Percentiles rank a stretch among this genome's conserved stretches.
These are phyloP conservation scores for Drosophila atripex DNA, from an alignment of 2,888 invertebrate species.

Conservation along the genomic window DNA sequence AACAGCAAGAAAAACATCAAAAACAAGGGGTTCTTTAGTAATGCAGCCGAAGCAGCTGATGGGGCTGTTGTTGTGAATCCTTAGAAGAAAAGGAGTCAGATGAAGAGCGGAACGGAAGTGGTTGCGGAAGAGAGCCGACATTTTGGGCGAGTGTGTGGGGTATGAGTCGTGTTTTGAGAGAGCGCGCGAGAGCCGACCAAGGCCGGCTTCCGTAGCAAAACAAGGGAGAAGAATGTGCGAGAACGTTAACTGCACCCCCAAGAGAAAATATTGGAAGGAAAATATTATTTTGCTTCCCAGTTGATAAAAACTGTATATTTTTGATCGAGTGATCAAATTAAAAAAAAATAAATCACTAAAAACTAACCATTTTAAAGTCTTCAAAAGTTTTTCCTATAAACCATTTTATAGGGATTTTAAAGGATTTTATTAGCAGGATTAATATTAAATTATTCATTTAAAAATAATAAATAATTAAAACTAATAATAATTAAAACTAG, in stretches of 20 bases:
- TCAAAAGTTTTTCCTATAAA: too few relatives aligned
- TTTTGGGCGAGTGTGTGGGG: neutral
- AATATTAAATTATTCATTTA: too few relatives aligned
- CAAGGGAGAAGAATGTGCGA: conserved; percentile 14
- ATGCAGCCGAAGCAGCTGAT: conserved; percentile 66
- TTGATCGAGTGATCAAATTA: too few relatives aligned
- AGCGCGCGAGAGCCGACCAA: conserved; percentile 23
- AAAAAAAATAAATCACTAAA: too few relatives aligned
- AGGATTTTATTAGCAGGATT: too few relatives aligned
- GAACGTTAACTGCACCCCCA: conserved; percentile 32
- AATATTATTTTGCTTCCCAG: neutral
- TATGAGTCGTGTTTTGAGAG: neutral
- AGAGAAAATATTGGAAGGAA: conserved; percentile 9
- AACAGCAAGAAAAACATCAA: conserved; percentile 13
- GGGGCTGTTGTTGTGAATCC: conserved; percentile 58
- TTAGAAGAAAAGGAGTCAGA: conserved; percentile 14
- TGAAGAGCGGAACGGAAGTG: neutral
- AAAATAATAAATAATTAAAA: too few relatives aligned
- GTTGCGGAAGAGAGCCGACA: neutral
- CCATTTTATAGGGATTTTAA: too few relatives aligned
- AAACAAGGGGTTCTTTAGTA: conserved; percentile 7
- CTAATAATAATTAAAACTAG: too few relatives aligned
- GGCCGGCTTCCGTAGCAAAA: conserved; percentile 32
- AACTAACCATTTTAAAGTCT: too few relatives aligned
- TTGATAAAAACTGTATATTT: too few relatives aligned